Base-by-base conservation (phyloP, 2,888 invertebrate species). In the Ectemnius continuus region DNA sequence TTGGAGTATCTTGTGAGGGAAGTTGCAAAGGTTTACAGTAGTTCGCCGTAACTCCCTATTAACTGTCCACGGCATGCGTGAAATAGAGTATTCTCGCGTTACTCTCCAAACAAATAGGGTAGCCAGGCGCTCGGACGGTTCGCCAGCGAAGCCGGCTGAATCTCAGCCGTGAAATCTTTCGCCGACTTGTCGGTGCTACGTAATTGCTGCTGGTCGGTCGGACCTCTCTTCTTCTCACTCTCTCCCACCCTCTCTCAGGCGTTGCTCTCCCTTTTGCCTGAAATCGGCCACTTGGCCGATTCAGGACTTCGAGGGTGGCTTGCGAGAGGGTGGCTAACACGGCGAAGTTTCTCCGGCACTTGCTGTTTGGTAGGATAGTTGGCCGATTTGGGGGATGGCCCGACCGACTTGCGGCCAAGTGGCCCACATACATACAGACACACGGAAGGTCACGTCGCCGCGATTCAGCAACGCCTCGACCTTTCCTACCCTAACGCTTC, bases 291-390 rank as follows among this genome's bases (percentile, higher is more conserved):
- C 36, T 36, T 84, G 84, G 86, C 71, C 86, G 88, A 86, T 85
- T 87, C 84, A 80, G 83, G 82, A 86, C 84, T 83, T 75, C 76
- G 78, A 76, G 72, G 70, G 70, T 64, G 76, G 76, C 71, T 73
- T 78, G 36, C 78, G 83, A 73, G 79, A 81, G 83, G 81, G 79
- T 80, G 78, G 76, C 78, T 80, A 79, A 77, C 71, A 16, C 52
- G 77, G 68, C 75, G 71, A 85, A 86, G 83, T 86, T 84, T 85
- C 81, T 80, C 76, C 79, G 81, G 84, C 87, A 88, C 87, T 88
- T 86, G 86, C 84, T 85, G 86, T 86, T 86, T 84, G 78, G 83
- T 36, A 85, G 86, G 87, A 88, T 88, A 88, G 86, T 88, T 86
- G 75, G 73, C 58, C 83, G 83, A 80, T 85, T 81, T 85, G 80